Evolutionary conservation across 2,113 vertebrate species (phyloP), one percentile per base, ranked within the genome.

Genomic region (Atractosteus spatula): DNA sequence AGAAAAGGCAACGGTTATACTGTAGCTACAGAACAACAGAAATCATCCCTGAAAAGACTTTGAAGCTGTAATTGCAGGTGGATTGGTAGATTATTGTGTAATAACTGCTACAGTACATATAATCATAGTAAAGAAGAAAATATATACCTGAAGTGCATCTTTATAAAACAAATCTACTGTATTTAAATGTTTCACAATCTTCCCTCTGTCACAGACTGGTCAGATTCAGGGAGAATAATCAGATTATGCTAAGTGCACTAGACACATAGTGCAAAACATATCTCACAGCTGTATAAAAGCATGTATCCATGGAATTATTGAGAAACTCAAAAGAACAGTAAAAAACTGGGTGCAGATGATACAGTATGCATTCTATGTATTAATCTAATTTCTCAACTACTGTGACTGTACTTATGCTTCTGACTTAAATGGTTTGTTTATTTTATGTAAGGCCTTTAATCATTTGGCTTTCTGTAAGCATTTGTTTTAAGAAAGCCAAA

Each of bases 201-300:
- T 29, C 41, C 29, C 29, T 41, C 17, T 5, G n/a, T 65, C 62
- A 16, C 62, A 65, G 41, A 65, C n/a, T 65, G 62, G 62, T 29
- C 62, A 65, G 62, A 41, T 65, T 65, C 62, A 65, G 62, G 62
- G 17, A 65, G 62, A 41, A 29, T 65, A 65, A 65, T 65, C 62
- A 65, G 62, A 65, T 65, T 65, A 65, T 65, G n/a, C 41, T 65
- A 65, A 65, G 62, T 29, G 41, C 29, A 0, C 62, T 65, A 65
- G 8, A 65, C 62, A 65, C 62, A 62, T 62, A 62, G 59, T 62
- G 59, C 59, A 62, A 62, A 29, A 65, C 8, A 65, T 65, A 65
- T 65, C 29, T 7, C 17, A 41, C 17, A 43, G 62, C 62, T 6
- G 29, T 65, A 65, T 65, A 65, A 65, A 65, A 65, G 62, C 62